Conservation (phyloP, 2,113 vertebrate genomes). For the Amia ocellicauda region DNA sequence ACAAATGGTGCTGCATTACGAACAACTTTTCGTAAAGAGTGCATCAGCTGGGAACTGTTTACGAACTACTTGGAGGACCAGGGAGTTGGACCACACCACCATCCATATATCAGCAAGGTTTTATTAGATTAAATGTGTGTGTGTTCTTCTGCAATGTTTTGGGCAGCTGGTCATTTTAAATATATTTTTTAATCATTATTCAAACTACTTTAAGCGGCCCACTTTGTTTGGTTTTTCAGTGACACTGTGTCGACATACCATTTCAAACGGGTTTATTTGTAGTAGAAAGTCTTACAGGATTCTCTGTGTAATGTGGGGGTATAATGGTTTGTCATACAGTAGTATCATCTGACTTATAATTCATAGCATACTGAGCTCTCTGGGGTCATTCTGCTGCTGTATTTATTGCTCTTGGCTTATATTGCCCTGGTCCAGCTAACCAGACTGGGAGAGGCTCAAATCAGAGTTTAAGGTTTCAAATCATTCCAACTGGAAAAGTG, state of each 20-base stretch:
- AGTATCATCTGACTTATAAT: conserved; percentile 12
- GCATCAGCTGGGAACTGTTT: too few species aligned
- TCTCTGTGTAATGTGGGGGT: conserved; percentile 4
- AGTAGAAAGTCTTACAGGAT: neutral
- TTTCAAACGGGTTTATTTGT: neutral
- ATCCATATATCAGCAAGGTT: too few species aligned
- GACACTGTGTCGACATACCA: conserved; percentile 3
- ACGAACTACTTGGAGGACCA: too few species aligned
- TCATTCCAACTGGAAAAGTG: neutral
- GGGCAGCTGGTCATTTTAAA: too few species aligned
- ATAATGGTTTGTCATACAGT: conserved; percentile 7
- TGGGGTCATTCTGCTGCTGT: conserved; percentile 1
- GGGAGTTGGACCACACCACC: too few species aligned
- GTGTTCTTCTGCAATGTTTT: too few species aligned
- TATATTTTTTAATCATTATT: neutral
- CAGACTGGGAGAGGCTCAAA: neutral
- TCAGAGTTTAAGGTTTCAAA: neutral
- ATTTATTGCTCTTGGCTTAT: conserved; percentile 18
- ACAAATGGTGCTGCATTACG: too few species aligned
- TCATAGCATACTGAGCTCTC: neutral
- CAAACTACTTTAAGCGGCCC: neutral
- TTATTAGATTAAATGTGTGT: too few species aligned
- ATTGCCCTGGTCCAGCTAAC: conserved; percentile 4
- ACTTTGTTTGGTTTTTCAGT: conserved; percentile 4
- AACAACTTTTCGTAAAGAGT: too few species aligned